Conservation (phyloP, 2,888 invertebrate genomes). For the Rotaria sp. region DNA sequence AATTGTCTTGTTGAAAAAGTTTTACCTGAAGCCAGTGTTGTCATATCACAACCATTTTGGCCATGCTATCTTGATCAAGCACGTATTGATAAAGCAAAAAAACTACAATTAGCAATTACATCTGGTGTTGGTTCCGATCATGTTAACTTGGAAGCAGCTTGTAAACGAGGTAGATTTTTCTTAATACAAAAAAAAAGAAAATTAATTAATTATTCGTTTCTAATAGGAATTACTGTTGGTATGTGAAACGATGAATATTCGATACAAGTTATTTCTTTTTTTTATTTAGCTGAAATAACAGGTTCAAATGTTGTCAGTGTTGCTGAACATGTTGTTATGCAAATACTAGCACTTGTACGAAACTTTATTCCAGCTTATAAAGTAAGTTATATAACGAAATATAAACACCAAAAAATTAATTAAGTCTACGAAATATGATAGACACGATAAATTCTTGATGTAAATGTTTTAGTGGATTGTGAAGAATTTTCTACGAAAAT, state of each 20-base stretch:
- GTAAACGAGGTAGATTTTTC: not conserved
- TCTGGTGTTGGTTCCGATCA: conserved; percentile 23
- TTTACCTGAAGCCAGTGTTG: not conserved
- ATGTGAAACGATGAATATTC: not conserved
- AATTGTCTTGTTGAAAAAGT: not conserved
- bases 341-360: conserved; percentile 4
- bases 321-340: conserved; percentile 25
- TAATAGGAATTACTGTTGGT: conserved; percentile 6
- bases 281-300: not conserved
- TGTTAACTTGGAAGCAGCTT: conserved; percentile 15
- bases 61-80: not conserved
- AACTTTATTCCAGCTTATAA: conserved; percentile 28
- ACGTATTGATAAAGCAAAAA: conserved; percentile 24
- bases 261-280: not conserved
- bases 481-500: too few relatives aligned
- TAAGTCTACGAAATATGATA: too few relatives aligned
- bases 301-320: not conserved
- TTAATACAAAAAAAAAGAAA: not conserved
- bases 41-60: conserved; percentile 18
- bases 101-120: conserved; percentile 9
- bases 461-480: too few relatives aligned
- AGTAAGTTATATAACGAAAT: not conserved
- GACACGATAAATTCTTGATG: too few relatives aligned
- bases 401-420: too few relatives aligned
- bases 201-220: not conserved